Evolutionary conservation across 2,113 vertebrate species (phyloP).

Genomic region (Microcebus tavaratra): DNA sequence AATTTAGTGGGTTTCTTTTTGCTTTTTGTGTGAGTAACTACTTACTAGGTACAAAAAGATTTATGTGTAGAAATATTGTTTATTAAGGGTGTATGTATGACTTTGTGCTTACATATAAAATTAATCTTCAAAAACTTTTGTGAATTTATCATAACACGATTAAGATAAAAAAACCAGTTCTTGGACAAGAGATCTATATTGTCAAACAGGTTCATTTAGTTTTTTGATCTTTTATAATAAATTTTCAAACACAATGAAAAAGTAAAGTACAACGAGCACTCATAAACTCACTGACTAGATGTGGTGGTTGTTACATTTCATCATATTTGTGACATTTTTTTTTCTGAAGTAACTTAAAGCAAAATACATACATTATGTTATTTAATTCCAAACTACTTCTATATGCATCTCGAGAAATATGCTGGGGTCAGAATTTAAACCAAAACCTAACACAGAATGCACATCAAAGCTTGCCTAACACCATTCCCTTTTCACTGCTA

Average conservation of each 20-base stretch:
- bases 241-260: background rate
- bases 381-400: background rate
- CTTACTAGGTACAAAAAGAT: background rate
- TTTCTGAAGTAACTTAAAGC: background rate
- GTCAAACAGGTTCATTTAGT: background rate
- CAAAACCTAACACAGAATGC: background rate
- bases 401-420: background rate
- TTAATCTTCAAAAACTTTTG: background rate
- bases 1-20: background rate
- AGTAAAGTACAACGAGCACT: background rate
- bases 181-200: background rate
- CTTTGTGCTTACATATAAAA: background rate
- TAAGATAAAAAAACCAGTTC: background rate
- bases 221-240: background rate
- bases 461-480: background rate
- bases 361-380: background rate
- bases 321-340: background rate
- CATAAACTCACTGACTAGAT: background rate
- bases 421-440: background rate
- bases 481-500: background rate
- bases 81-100: background rate
- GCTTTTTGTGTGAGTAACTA: background rate
- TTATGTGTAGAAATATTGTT: background rate
- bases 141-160: background rate
- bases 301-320: background rate